Conservation (phyloP, 2,113 vertebrate species). For the Okapia johnstoni region DNA sequence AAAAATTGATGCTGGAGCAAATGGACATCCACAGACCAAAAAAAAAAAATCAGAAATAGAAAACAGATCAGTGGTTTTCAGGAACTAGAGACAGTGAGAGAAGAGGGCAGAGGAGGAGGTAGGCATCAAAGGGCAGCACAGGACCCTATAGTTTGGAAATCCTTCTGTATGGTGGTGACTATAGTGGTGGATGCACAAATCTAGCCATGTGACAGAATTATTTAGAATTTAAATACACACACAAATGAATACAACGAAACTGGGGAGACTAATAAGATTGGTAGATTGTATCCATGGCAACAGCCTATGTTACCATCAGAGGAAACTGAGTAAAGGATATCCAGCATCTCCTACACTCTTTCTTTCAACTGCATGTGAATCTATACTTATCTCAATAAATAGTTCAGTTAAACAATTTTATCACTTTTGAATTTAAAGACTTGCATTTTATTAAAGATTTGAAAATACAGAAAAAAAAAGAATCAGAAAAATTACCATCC, state of each 20-base stretch:
- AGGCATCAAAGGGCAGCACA: too few relatives aligned
- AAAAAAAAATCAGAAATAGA: neutral
- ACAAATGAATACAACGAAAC: neutral
- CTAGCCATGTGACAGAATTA: neutral
- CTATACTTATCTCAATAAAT: neutral
- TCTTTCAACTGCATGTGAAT: neutral
- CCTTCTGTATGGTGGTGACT: neutral
- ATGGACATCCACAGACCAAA: neutral
- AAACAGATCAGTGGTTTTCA: neutral
- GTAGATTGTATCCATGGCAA: neutral
- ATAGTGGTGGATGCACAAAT: neutral
- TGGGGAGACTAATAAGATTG: neutral
- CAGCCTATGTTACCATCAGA: fast-evolving
- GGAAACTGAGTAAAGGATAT: neutral
- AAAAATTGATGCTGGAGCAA: neutral
- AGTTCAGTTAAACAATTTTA: neutral
- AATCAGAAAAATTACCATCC: neutral
- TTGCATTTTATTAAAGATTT: neutral
- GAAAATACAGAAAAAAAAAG: neutral
- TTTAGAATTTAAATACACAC: neutral
- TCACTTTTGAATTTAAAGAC: neutral
- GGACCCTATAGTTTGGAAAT: neutral
- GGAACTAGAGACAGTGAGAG: neutral
- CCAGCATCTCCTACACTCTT: neutral
- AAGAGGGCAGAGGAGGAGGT: too few relatives aligned